Evolutionary conservation across 64 coral and sea anemone species (phyloP).

Genomic region (Dendronephthya gigantea): DNA sequence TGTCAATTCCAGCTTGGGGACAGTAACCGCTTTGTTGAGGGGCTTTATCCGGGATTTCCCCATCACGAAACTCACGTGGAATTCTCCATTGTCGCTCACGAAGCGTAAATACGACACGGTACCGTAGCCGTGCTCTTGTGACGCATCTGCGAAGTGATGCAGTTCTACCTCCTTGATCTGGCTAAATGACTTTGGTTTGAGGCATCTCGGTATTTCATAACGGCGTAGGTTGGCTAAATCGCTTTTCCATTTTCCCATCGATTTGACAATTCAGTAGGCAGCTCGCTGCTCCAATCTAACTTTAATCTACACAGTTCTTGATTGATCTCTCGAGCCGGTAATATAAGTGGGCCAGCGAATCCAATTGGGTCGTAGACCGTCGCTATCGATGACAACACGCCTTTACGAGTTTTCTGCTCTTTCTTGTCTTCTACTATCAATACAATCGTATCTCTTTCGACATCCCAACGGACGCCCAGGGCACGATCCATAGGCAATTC

Average conservation of each 20-base stretch:
- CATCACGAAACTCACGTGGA: background rate
- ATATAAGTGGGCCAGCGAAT: constrained; percentile 39
- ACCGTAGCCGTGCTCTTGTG: constrained; percentile 10
- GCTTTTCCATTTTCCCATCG: background rate
- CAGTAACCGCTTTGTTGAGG: constrained; percentile 33
- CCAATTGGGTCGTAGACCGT: constrained; percentile 47
- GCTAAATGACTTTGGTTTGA: constrained; percentile 8
- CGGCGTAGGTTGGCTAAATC: background rate
- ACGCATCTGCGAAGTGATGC: background rate
- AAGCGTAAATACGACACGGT: constrained; percentile 4
- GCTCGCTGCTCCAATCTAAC: background rate
- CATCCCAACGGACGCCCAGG: constrained; percentile 39
- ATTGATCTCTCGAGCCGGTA: constrained; percentile 43
- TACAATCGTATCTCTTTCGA: constrained; percentile 35
- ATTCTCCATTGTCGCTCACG: background rate
- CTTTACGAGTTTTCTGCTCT: constrained; percentile 36
- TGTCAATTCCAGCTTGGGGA: constrained; percentile 57
- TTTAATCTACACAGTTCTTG: constrained; percentile 36
- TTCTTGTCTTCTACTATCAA: constrained; percentile 29
- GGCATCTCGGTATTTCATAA: constrained; percentile 23
- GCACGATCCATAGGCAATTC: constrained; percentile 41
- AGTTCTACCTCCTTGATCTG: background rate
- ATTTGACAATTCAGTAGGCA: background rate
- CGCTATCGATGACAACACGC: constrained; percentile 39
- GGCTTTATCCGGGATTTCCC: background rate